These are phyloP conservation scores for Drosophila picticornis DNA, from an alignment of 2,888 invertebrate species.

Conservation along the genomic window DNA sequence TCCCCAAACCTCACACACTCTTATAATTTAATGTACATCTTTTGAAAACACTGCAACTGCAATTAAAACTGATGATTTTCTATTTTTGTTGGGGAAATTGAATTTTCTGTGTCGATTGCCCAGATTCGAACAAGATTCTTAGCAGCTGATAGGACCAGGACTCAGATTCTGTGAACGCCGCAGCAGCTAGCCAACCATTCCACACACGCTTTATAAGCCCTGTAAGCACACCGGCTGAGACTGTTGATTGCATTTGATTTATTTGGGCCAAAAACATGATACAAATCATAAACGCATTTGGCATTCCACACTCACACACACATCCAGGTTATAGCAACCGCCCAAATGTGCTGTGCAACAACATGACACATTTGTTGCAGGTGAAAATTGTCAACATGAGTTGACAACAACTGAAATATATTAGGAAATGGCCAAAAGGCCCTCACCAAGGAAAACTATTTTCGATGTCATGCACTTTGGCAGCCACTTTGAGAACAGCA, in stretches of 20 bases:
- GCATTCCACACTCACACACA: slow-evolving; percentile 32
- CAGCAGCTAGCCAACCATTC: slow-evolving; percentile 20
- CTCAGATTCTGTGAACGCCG: neutral
- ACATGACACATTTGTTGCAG: slow-evolving; percentile 69
- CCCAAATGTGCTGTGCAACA: slow-evolving; percentile 9
- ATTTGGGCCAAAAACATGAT: slow-evolving; percentile 74
- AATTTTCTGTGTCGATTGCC: slow-evolving; percentile 65
- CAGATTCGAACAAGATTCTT: slow-evolving; percentile 30
- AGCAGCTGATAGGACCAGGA: slow-evolving; percentile 35
- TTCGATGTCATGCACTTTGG: slow-evolving; percentile 67
- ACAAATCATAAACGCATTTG: slow-evolving; percentile 80
- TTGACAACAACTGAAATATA: slow-evolving; percentile 69
- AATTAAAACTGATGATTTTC: slow-evolving; percentile 48
- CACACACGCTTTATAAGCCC: slow-evolving; percentile 56
- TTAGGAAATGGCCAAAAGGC: slow-evolving; percentile 70
- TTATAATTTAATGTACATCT: neutral
- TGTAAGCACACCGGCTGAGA: slow-evolving; percentile 41
- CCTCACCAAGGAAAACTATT: slow-evolving; percentile 63
- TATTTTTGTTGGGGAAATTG: slow-evolving; percentile 57
- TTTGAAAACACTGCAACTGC: neutral
- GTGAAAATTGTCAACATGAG: slow-evolving; percentile 81
- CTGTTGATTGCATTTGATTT: slow-evolving; percentile 80
- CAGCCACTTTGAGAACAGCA: slow-evolving; percentile 20
- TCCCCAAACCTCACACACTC: neutral
- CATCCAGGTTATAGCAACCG: neutral